Evolutionary conservation across 2,888 invertebrate genomes (phyloP), one percentile per base, ranked within the genome.

Genomic region (Sarcophaga carnaria): DNA sequence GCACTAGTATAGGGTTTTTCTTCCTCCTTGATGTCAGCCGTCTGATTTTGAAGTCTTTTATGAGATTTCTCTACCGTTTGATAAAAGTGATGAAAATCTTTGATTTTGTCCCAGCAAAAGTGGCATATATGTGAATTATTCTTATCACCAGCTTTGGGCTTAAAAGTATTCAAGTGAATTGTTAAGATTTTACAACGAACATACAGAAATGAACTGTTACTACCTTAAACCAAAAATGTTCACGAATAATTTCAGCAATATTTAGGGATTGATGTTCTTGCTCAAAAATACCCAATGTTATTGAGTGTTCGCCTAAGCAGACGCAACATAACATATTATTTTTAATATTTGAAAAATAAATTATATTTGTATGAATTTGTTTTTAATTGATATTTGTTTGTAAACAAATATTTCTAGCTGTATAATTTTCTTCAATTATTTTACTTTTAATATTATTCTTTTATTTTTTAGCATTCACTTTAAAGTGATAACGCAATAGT

Each of bases 141-240:
- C 12, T 92, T 92, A 86, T 91, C 90, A 90, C 88, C 89, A 80
- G 0, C 91, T 90, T 92, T 92, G 5, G 80, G 80, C 86, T 87
- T 63, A 27, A 64, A 27, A n/a, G 22, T 25, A 37, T 60, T 37
- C 10, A 37, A 54, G 27, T 59, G 37, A 63, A 60, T n/a, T 17
- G 10, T 62, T 10, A 62, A n/a, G 22, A 62, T 3, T 66, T 64
- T 25, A 60, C 59, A 37, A 37, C 17, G 49, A 8, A 60, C n/a
- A 11, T 17, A 37, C 25, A 64, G 6, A 37, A 37, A 2, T 2
- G 37, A 60, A 17, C 22, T 64, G 62, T 88, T 47, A 69, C 25
- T 83, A 93, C 93, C 91, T 92, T 90, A 83, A 93, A 93, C 92
- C 93, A 93, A 83, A 93, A 93, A 86, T 93, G 92, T 83, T 93